Evolutionary conservation across 2,888 invertebrate genomes (phyloP).

Genomic region (Scaptomyza reducta): DNA sequence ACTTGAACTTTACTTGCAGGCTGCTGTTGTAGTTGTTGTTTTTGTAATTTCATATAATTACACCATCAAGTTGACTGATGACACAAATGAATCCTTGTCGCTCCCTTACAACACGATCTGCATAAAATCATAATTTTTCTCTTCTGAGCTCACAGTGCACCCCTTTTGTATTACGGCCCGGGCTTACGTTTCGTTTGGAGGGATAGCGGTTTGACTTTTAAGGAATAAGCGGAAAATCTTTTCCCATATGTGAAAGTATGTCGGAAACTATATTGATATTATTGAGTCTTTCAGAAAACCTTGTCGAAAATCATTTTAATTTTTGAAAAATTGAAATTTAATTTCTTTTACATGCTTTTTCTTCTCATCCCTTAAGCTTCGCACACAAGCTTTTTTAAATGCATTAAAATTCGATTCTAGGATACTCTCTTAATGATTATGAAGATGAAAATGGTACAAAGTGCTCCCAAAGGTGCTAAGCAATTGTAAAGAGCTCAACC

Average conservation of each 20-base stretch:
- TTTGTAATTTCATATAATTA: conserved; percentile 81
- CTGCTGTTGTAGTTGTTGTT: conserved; percentile 49
- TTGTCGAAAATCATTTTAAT: too few species aligned
- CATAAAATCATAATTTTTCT: conserved; percentile 81
- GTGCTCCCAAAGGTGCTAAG: conserved; percentile 34
- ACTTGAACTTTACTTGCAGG: conserved; percentile 66
- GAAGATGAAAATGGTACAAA: conserved; percentile 3
- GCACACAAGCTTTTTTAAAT: neutral
- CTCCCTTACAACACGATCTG: conserved; percentile 74
- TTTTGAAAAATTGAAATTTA: too few species aligned
- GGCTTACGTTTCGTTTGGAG: conserved; percentile 17
- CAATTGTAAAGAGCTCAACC: conserved; percentile 43
- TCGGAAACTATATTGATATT: too few species aligned
- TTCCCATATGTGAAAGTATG: neutral
- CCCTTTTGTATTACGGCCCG: conserved; percentile 18
- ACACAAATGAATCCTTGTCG: conserved; percentile 84
- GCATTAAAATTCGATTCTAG: neutral
- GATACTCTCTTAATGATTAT: conserved; percentile 6
- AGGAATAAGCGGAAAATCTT: neutral
- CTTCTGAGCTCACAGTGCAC: conserved; percentile 26
- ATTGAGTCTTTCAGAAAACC: too few species aligned
- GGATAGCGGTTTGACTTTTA: conserved; percentile 33
- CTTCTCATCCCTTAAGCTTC: too few species aligned
- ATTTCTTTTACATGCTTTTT: too few species aligned
- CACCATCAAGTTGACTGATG: conserved; percentile 85